phyloP scores from a whole-genome alignment of 2,113 vertebrate genomes.

The Hirundichthys speculiger region DNA sequence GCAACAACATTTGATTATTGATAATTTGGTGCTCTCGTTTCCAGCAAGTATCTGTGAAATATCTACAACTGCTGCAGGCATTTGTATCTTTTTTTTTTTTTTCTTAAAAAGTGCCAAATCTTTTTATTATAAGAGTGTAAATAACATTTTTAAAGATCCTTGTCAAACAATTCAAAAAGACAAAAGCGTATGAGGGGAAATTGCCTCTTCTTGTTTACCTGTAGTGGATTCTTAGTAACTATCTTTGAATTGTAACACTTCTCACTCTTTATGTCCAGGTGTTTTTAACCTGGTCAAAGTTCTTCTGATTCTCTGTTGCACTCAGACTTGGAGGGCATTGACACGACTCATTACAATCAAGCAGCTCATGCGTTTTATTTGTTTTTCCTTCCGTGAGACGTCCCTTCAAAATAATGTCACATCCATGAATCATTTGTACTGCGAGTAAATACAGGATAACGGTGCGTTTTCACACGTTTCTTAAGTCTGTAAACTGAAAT shows the following conservation, averaged over 20 bases:
- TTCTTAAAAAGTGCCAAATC: conserved; percentile 91
- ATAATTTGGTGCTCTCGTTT: conserved; percentile 21
- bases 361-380: conserved; percentile 63
- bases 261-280: conserved; percentile 35
- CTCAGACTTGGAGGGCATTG: conserved; percentile 42
- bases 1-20: neutral
- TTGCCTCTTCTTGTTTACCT: conserved; percentile 97
- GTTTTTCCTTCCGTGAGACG: conserved; percentile 29
- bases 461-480: conserved; percentile 20
- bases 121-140: conserved; percentile 96
- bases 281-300: conserved; percentile 49
- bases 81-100: conserved; percentile 38
- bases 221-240: conserved; percentile 86
- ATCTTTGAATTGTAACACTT: conserved; percentile 70
- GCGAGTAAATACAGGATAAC: conserved; percentile 20
- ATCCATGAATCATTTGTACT: conserved; percentile 49
- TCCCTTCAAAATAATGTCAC: conserved; percentile 31
- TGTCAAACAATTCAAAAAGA: conserved; percentile 90
- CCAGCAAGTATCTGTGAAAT: conserved; percentile 42
- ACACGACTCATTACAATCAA: conserved; percentile 63
- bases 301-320: conserved; percentile 68
- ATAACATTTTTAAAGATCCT: conserved; percentile 91
- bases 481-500: conserved; percentile 34
- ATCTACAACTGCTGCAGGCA: conserved; percentile 33
- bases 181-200: conserved; percentile 83